Percentiles rank a stretch among this genome's conserved stretches.
phyloP scores from a whole-genome alignment of 2,113 vertebrate genomes.

The Serilophus lunatus region DNA sequence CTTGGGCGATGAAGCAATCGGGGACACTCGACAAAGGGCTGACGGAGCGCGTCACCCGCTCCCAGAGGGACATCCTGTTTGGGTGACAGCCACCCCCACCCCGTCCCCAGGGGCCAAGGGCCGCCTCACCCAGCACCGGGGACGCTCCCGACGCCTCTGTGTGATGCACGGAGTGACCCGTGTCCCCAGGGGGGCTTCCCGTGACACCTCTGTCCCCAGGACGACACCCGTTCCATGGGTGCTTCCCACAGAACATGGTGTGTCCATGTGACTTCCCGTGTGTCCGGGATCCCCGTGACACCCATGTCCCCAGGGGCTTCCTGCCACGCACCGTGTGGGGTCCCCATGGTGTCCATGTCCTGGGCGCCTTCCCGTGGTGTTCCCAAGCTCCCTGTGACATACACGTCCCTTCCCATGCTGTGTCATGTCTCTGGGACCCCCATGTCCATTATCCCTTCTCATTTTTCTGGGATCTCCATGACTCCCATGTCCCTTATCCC shows the following conservation, averaged over 20 bases:
- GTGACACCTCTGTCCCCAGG: accelerated
- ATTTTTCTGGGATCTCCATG: accelerated
- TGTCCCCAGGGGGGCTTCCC: not conserved
- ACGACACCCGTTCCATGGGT: accelerated
- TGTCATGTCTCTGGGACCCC: accelerated
- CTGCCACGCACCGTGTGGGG: accelerated
- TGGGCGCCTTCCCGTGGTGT: accelerated
- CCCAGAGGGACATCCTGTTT: conserved; percentile 47
- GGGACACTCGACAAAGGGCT: conserved; percentile 49
- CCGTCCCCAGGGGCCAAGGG: not conserved
- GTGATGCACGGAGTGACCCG: not conserved
- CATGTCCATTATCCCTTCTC: not conserved
- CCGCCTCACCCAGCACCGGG: not conserved
- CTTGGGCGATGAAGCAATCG: conserved; percentile 57
- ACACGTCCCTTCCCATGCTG: accelerated
- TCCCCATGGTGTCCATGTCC: not conserved
- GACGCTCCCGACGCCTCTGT: not conserved
- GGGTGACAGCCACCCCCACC: conserved; percentile 2
- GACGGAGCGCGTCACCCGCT: conserved; percentile 52
- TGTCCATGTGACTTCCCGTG: accelerated
- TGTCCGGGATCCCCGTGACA: accelerated
- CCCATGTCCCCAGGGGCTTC: accelerated
- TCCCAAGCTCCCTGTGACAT: not conserved
- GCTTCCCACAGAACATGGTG: accelerated
- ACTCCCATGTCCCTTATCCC: not conserved